Evolutionary conservation across 2,888 invertebrate genomes (phyloP).

Genomic region (Chalcosyrphus nemorum): DNA sequence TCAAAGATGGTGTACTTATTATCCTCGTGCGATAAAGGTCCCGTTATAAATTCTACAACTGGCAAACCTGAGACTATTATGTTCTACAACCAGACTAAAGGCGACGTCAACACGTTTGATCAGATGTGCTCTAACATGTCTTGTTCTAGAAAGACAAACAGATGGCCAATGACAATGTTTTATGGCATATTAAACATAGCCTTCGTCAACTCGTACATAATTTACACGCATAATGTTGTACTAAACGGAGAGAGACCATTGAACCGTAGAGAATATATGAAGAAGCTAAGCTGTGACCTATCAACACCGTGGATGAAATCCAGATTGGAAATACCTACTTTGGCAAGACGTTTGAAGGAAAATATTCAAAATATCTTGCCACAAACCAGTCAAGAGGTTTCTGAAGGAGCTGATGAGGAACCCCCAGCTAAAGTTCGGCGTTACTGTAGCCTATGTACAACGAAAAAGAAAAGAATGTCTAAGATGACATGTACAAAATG

Average conservation of each 20-base stretch:
- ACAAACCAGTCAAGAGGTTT: constrained; percentile 17
- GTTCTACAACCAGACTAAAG: constrained; percentile 1
- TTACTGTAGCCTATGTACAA: constrained; percentile 24
- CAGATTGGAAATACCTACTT: too few relatives aligned
- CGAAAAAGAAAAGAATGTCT: constrained; percentile 39
- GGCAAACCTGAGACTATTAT: neutral
- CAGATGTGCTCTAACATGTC: neutral
- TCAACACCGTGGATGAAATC: too few relatives aligned
- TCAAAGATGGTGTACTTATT: neutral
- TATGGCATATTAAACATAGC: constrained; percentile 29
- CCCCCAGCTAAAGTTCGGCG: constrained; percentile 18
- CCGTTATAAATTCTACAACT: neutral
- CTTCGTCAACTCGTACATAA: constrained; percentile 10
- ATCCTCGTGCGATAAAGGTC: neutral
- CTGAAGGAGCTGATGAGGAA: constrained; percentile 19
- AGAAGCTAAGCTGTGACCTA: neutral
- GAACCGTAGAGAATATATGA: constrained; percentile 3
- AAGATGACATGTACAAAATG: constrained; percentile 27
- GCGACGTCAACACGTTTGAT: neutral
- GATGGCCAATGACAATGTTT: constrained; percentile 11
- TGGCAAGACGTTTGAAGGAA: too few relatives aligned
- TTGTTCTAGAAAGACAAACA: constrained; percentile 11
- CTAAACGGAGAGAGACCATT: neutral
- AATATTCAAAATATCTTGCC: neutral
- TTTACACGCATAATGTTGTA: constrained; percentile 10